Conservation (phyloP, 2,888 invertebrate genomes). For the Rosalia funebris region DNA sequence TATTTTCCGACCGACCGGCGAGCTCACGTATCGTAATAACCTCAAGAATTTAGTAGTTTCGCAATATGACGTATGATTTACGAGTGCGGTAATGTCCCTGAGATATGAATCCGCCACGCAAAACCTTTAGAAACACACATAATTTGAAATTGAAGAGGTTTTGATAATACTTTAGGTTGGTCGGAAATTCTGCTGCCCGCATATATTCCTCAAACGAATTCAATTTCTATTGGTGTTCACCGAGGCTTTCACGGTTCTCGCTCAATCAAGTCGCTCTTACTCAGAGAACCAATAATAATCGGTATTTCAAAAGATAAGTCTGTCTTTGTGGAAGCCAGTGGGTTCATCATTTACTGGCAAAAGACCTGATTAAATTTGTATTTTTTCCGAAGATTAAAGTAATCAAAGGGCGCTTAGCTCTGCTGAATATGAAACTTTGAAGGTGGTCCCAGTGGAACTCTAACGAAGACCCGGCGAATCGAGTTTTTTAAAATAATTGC, state of each 20-base stretch:
- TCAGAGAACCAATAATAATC: conserved; percentile 52
- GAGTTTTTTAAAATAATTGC: conserved; percentile 23
- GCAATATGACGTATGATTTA: conserved; percentile 21
- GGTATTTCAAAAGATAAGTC: conserved; percentile 53
- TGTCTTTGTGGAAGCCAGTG: conserved; percentile 44
- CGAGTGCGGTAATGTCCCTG: conserved; percentile 14
- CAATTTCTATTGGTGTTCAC: conserved; percentile 41
- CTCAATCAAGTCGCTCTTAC: conserved; percentile 51
- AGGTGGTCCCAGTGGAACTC: conserved; percentile 34
- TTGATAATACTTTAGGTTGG: conserved; percentile 24
- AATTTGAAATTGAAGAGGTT: conserved; percentile 33
- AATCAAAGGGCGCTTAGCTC: conserved; percentile 32
- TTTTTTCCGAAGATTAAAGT: conserved; percentile 36
- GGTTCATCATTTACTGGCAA: conserved; percentile 36
- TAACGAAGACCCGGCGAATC: conserved; percentile 35
- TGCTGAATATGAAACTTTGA: conserved; percentile 24
- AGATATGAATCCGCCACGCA: conserved; percentile 1
- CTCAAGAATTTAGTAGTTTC: conserved; percentile 7
- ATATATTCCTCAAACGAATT: conserved; percentile 45
- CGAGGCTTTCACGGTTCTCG: conserved; percentile 33
- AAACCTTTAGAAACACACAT: conserved; percentile 19
- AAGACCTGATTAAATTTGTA: conserved; percentile 39
- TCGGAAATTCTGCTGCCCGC: conserved; percentile 23
- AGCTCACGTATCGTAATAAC: conserved; percentile 3
- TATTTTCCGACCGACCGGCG: too few species aligned